Conservation (phyloP, 2,113 vertebrate species). For the Hippocampus mohnikei region DNA sequence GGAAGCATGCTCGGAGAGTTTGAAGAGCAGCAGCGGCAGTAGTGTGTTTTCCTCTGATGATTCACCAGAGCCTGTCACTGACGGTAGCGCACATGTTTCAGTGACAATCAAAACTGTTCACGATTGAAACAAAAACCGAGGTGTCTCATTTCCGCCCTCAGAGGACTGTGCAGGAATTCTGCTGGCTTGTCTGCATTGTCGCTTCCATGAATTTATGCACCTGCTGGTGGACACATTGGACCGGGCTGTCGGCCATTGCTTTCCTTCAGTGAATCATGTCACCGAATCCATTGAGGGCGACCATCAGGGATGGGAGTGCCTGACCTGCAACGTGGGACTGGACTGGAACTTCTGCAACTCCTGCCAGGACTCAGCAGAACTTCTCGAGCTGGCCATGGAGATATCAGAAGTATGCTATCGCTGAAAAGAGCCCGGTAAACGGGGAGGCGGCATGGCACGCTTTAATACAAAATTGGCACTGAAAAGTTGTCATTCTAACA, state of each 20-base stretch:
- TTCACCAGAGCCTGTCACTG: constrained; percentile 37
- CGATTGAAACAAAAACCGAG: neutral
- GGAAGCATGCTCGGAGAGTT: constrained; percentile 34
- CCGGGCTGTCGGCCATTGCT: constrained; percentile 40
- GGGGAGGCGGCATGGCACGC: neutral
- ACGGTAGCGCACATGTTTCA: constrained; percentile 33
- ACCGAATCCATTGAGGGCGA: constrained; percentile 29
- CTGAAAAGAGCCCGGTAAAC: constrained; percentile 14
- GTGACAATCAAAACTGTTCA: neutral
- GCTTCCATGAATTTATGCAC: constrained; percentile 49
- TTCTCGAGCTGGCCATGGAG: constrained; percentile 67
- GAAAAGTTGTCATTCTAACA: neutral
- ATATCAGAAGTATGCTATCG: constrained; percentile 65
- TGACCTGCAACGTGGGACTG: constrained; percentile 45
- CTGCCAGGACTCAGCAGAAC: constrained; percentile 59
- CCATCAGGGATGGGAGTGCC: constrained; percentile 36
- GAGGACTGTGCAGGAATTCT: constrained; percentile 61
- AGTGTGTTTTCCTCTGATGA: constrained; percentile 47
- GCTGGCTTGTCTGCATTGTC: constrained; percentile 61
- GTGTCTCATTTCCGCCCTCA: constrained; percentile 20
- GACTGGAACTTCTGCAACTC: constrained; percentile 53
- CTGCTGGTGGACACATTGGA: constrained; percentile 42
- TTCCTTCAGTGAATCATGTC: constrained; percentile 41
- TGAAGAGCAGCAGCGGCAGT: constrained; percentile 41
- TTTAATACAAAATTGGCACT: no score